phyloP scores from a whole-genome alignment of 2,888 invertebrate genomes.

The Panopea generosa region DNA sequence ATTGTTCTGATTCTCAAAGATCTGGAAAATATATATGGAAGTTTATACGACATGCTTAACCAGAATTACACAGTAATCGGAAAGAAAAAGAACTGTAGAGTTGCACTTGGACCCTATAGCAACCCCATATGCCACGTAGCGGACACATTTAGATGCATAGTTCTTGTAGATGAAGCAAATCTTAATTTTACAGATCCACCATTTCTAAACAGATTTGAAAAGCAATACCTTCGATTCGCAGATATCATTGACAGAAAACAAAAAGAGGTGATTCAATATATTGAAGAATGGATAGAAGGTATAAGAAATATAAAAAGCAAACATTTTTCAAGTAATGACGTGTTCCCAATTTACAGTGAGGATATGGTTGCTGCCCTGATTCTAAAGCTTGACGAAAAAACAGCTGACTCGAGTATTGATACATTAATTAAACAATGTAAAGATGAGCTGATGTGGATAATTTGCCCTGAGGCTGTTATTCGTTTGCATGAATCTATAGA shows the following conservation, averaged over 20 bases:
- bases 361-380: slow-evolving; percentile 64
- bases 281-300: slow-evolving; percentile 38
- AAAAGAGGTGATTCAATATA: slow-evolving; percentile 7
- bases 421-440: slow-evolving; percentile 16
- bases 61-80: slow-evolving; percentile 72
- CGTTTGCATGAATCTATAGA: slow-evolving; percentile 24
- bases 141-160: slow-evolving; percentile 72
- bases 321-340: slow-evolving; percentile 34
- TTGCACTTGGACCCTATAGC: slow-evolving; percentile 73
- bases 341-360: slow-evolving; percentile 60
- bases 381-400: slow-evolving; percentile 1
- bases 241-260: slow-evolving; percentile 56
- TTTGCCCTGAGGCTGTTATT: slow-evolving; percentile 61
- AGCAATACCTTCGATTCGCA: slow-evolving; percentile 71
- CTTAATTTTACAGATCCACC: slow-evolving; percentile 70
- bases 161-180: slow-evolving; percentile 67
- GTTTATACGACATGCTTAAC: slow-evolving; percentile 75
- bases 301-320: slow-evolving; percentile 15
- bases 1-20: slow-evolving; percentile 70
- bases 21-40: slow-evolving; percentile 71
- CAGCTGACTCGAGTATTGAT: background rate
- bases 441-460: slow-evolving; percentile 43
- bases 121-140: slow-evolving; percentile 74
- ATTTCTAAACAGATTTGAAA: slow-evolving; percentile 77
- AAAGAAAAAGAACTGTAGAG: slow-evolving; percentile 67